These are phyloP conservation scores for Pipistrellus nathusii DNA, from an alignment of 2,797 vertebrate genomes.

Conservation along the genomic window DNA sequence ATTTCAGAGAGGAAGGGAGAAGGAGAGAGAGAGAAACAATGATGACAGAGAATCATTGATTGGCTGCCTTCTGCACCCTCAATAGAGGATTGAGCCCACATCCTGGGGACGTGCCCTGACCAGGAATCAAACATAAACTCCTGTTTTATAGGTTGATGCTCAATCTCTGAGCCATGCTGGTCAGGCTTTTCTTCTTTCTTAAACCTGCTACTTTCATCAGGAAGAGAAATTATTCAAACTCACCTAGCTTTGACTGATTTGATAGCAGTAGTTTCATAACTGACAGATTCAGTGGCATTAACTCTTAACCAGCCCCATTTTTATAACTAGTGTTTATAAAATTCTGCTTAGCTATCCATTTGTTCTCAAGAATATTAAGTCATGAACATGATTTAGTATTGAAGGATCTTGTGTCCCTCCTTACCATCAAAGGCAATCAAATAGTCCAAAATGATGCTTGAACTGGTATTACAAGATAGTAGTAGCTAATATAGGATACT, in stretches of 20 bases:
- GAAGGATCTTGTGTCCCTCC: neutral
- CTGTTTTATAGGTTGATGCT: too few relatives aligned
- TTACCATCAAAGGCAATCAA: conserved; percentile 24
- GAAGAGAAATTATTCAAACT: conserved; percentile 59
- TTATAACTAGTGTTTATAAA: conserved; percentile 57
- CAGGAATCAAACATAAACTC: too few relatives aligned
- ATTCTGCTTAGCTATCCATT: conserved; percentile 6
- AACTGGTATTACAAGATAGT: conserved; percentile 12
- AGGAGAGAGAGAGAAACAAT: too few relatives aligned
- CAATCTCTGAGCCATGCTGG: too few relatives aligned
- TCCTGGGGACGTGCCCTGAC: too few relatives aligned
- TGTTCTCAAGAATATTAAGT: conserved; percentile 55
- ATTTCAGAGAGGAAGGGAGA: too few relatives aligned
- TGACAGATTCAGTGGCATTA: conserved; percentile 37
- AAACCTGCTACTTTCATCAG: conserved; percentile 20
- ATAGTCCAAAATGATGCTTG: neutral
- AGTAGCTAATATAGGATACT: conserved; percentile 54
- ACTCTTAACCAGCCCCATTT: conserved; percentile 24
- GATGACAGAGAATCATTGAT: too few relatives aligned
- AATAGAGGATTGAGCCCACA: too few relatives aligned
- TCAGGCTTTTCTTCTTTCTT: conserved; percentile 1
- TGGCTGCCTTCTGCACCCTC: too few relatives aligned
- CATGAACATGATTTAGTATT: conserved; percentile 12
- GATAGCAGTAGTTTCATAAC: conserved; percentile 18
- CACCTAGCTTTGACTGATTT: conserved; percentile 10